Percentiles rank a stretch among this genome's conserved stretches.
Conservation (phyloP, 2,888 invertebrate species). For the Pammene fasciana region DNA sequence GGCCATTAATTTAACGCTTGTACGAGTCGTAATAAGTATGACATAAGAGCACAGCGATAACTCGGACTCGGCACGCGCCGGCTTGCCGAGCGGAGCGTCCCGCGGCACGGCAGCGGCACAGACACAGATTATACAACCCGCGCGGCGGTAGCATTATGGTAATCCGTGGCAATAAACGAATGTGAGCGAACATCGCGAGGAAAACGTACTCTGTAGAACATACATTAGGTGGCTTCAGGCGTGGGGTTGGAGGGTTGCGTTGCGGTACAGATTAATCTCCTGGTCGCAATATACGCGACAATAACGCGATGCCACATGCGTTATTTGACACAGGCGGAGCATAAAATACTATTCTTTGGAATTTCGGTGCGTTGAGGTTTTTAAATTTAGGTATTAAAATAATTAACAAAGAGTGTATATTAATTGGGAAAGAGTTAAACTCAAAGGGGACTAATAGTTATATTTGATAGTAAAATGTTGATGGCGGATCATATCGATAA, state of each 20-base stretch:
- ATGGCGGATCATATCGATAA: too few species aligned
- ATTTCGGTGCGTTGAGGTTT: too few species aligned
- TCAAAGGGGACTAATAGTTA: too few species aligned
- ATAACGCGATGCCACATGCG: slow-evolving; percentile 7
- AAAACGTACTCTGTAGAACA: neutral
- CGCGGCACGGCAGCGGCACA: too few species aligned
- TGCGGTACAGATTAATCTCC: slow-evolving; percentile 25
- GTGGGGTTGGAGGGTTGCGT: neutral
- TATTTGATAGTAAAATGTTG: too few species aligned
- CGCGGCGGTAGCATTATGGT: slow-evolving; percentile 48
- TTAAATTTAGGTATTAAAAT: too few species aligned
- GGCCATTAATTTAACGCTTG: slow-evolving; percentile 13
- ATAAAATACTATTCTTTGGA: too few species aligned
- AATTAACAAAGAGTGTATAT: too few species aligned
- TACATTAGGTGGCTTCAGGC: slow-evolving; percentile 7
- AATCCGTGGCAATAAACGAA: slow-evolving; percentile 52
- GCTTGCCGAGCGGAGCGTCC: neutral
- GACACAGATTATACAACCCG: neutral
- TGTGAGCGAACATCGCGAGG: slow-evolving; percentile 15
- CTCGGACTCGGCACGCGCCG: slow-evolving; percentile 63
- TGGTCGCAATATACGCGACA: slow-evolving; percentile 31
- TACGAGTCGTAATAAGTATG: slow-evolving; percentile 10
- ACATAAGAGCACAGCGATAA: slow-evolving; percentile 7
- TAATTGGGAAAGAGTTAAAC: too few species aligned
- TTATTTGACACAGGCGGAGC: too few species aligned